phyloP scores from a whole-genome alignment of 2,888 invertebrate species.

The Meliscaeva auricollis region DNA sequence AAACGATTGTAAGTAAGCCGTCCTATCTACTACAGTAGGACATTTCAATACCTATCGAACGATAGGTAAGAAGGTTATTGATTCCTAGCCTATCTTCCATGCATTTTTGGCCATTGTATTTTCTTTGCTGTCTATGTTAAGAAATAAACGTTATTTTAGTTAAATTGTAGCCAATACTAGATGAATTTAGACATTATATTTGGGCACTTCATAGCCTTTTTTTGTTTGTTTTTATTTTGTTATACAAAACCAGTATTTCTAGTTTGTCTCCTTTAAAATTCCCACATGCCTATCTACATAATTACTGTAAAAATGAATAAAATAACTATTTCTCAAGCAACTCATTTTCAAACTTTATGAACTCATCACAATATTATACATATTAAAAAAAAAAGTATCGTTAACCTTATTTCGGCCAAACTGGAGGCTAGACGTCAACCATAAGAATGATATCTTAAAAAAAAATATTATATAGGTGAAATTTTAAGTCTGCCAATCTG shows the following conservation, averaged over 20 bases:
- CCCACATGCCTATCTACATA: background rate
- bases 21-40: no score
- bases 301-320: constrained; percentile 3
- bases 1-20: no score
- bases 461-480: background rate
- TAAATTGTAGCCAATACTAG: no score
- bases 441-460: background rate
- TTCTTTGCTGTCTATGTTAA: no score
- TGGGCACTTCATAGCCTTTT: no score
- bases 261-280: background rate
- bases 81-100: no score
- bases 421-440: background rate
- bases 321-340: constrained; percentile 19
- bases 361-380: constrained; percentile 42
- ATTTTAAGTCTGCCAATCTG: background rate
- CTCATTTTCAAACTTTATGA: constrained; percentile 23
- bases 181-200: no score
- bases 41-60: no score
- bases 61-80: no score
- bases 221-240: no score
- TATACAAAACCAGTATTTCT: background rate
- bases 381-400: constrained; percentile 12
- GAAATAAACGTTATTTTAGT: no score
- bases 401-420: constrained; percentile 7
- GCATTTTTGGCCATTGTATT: no score